Conservation (phyloP, 2,888 invertebrate species). For the Drosophila meridionalis region DNA sequence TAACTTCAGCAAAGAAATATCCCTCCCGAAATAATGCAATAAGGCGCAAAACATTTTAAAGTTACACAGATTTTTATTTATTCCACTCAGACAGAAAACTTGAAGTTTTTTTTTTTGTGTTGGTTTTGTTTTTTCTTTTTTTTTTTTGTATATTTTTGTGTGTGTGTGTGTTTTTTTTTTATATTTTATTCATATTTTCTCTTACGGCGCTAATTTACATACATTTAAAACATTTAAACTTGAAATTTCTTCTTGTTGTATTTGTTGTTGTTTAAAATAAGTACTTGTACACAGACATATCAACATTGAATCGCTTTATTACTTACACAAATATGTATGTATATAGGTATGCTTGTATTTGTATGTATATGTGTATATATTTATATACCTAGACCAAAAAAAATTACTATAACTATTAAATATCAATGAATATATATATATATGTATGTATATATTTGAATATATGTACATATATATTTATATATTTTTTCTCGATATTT, state of each 20-base stretch:
- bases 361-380: background rate
- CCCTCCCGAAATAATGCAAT: background rate
- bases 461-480: background rate
- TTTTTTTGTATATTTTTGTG: constrained; percentile 18
- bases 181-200: constrained; percentile 18
- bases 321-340: background rate
- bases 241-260: constrained; percentile 28
- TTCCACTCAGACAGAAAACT: constrained; percentile 63
- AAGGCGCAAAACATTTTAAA: background rate
- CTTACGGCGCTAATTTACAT: constrained; percentile 41
- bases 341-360: background rate
- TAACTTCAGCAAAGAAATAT: background rate
- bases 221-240: constrained; percentile 53
- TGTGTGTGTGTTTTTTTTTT: constrained; percentile 14
- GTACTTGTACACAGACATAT: constrained; percentile 64
- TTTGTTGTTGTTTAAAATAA: constrained; percentile 36
- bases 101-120: constrained; percentile 36
- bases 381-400: constrained; percentile 20
- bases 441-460: background rate
- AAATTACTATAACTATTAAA: constrained; percentile 28
- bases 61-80: constrained; percentile 22
- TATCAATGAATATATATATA: constrained; percentile 32
- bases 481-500: background rate
- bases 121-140: constrained; percentile 12
- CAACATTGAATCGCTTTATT: constrained; percentile 57